phyloP scores from a whole-genome alignment of 2,888 invertebrate genomes.

The Microctonus aethiopoides region DNA sequence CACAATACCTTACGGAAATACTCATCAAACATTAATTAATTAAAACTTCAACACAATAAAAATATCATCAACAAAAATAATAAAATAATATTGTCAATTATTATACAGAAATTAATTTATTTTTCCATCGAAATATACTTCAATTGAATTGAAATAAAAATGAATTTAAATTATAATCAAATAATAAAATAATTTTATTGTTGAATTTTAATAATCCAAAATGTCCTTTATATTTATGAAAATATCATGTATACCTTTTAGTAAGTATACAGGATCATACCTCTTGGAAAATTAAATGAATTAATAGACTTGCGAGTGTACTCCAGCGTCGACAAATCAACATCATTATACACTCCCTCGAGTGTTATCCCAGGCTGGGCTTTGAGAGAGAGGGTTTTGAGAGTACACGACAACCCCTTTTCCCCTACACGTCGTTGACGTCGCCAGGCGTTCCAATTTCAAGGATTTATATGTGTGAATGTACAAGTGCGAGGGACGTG shows the following conservation, averaged over 20 bases:
- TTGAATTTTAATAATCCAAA: neutral
- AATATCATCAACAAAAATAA: too few relatives aligned
- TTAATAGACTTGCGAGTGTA: conserved; percentile 27
- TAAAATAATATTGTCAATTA: too few relatives aligned
- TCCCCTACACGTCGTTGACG: conserved; percentile 2
- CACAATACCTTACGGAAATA: neutral
- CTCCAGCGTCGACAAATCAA: conserved; percentile 26
- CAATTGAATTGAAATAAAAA: too few relatives aligned
- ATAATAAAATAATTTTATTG: neutral
- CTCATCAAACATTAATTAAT: conserved; percentile 1
- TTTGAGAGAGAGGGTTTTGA: neutral
- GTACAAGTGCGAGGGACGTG: conserved; percentile 26
- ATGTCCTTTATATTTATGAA: neutral
- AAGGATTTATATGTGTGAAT: conserved; percentile 28
- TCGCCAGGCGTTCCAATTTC: conserved; percentile 30
- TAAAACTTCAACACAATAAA: too few relatives aligned
- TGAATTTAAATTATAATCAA: neutral
- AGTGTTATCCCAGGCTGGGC: conserved; percentile 1
- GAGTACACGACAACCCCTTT: neutral
- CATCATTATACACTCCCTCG: conserved; percentile 28
- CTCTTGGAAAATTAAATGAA: conserved; percentile 3
- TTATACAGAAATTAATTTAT: too few relatives aligned
- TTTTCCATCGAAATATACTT: too few relatives aligned
- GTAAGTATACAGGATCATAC: neutral
- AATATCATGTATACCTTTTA: neutral